Conservation (phyloP, 1,140 invertebrate genomes). For the Aphidius gifuensis region DNA sequence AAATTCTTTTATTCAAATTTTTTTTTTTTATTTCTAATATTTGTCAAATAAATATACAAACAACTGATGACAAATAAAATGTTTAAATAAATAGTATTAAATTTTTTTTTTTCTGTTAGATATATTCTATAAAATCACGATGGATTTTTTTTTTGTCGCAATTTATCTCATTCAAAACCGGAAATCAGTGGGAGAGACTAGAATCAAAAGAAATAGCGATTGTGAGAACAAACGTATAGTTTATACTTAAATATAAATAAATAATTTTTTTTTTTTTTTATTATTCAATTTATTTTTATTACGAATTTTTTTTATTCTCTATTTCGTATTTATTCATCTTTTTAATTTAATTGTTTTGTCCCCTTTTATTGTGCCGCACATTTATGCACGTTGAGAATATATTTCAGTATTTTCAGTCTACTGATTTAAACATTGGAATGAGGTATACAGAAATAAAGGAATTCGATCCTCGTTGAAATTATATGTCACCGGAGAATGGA, state of each 20-base stretch:
- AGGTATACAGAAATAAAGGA: not conserved
- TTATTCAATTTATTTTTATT: not conserved
- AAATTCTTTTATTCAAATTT: no score
- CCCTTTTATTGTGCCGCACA: not conserved
- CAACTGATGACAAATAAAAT: no score
- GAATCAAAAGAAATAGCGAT: slow-evolving; percentile 9
- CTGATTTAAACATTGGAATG: not conserved
- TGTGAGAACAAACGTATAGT: slow-evolving; percentile 4
- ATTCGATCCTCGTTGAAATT: slow-evolving; percentile 17
- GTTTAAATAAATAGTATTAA: no score
- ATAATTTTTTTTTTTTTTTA: slow-evolving; percentile 3
- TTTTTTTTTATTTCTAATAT: no score
- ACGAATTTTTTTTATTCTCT: not conserved
- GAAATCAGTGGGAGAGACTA: slow-evolving; percentile 18
- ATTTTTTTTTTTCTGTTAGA: not conserved
- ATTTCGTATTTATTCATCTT: slow-evolving; percentile 4
- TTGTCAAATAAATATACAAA: no score
- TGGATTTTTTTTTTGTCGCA: slow-evolving; percentile 18
- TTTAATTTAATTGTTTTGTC: not conserved
- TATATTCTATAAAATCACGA: slow-evolving; percentile 17
- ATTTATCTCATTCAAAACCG: slow-evolving; percentile 17
- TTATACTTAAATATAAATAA: slow-evolving; percentile 4
- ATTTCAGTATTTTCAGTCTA: slow-evolving; percentile 2
- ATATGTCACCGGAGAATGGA: slow-evolving; percentile 15
- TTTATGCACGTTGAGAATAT: slow-evolving; percentile 4